A percentile compares a stretch with the other conserved stretches of the same genome.
Conservation (phyloP, 1,140 invertebrate species). For the Drosophila kikkawai region DNA sequence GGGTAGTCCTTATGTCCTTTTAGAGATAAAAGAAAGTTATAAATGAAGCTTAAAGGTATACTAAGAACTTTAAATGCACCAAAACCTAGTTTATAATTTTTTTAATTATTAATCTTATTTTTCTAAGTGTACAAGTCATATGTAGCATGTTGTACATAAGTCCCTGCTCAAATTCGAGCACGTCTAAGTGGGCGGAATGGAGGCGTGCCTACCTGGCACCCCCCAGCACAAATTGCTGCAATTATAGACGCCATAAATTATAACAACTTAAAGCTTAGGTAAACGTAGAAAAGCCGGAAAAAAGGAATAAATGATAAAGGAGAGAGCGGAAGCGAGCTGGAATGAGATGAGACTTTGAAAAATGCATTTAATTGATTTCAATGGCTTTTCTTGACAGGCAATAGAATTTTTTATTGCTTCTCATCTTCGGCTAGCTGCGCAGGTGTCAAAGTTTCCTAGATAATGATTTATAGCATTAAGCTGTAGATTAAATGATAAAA, state of each 20-base stretch:
- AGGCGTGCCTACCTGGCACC: slow-evolving; percentile 20
- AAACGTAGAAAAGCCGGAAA: slow-evolving; percentile 4
- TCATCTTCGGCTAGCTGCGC: neutral
- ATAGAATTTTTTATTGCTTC: slow-evolving; percentile 48
- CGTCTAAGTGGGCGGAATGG: slow-evolving; percentile 1
- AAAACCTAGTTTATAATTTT: too few relatives aligned
- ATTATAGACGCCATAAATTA: slow-evolving; percentile 82
- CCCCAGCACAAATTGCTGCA: slow-evolving; percentile 70
- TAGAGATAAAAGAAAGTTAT: too few relatives aligned
- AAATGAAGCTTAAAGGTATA: too few relatives aligned
- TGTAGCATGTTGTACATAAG: slow-evolving; percentile 53
- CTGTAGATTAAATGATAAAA: slow-evolving; percentile 1
- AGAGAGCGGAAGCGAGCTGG: neutral
- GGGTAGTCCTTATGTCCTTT: too few relatives aligned
- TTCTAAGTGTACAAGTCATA: slow-evolving; percentile 13
- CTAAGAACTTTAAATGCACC: too few relatives aligned
- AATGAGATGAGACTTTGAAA: slow-evolving; percentile 35
- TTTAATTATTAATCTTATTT: neutral
- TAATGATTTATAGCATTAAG: slow-evolving; percentile 28
- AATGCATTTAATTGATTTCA: slow-evolving; percentile 79
- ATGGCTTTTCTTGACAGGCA: slow-evolving; percentile 32
- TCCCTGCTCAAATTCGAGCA: slow-evolving; percentile 56
- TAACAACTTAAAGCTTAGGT: slow-evolving; percentile 38
- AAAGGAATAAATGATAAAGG: slow-evolving; percentile 13
- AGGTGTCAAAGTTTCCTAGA: slow-evolving; percentile 7